Evolutionary conservation across 2,797 vertebrate species (phyloP).

Genomic region (Artibeus lituratus): DNA sequence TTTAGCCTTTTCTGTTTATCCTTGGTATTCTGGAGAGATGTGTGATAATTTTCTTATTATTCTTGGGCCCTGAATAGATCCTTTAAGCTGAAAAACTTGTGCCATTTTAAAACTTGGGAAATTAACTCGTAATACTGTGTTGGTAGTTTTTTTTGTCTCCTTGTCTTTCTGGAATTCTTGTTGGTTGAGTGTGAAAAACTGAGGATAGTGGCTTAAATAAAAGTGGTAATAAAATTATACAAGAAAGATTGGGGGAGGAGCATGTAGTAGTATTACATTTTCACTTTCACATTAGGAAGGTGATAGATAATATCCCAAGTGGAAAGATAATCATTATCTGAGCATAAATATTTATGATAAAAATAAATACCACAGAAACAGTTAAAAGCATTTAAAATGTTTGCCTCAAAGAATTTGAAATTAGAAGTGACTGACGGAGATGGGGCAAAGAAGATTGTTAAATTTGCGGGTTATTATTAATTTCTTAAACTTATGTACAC

Average conservation of each 20-base stretch:
- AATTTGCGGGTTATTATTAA: background rate
- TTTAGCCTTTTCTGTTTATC: background rate
- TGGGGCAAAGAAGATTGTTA: background rate
- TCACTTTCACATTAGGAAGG: background rate
- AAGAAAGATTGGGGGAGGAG: background rate
- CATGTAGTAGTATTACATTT: background rate
- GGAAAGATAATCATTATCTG: background rate
- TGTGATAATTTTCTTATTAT: background rate
- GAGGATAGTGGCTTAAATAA: background rate
- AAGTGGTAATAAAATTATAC: background rate
- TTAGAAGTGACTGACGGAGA: background rate
- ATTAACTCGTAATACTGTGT: background rate
- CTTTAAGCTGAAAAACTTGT: background rate
- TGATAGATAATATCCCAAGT: background rate
- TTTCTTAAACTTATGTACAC: slow-evolving; percentile 7
- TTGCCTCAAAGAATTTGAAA: background rate
- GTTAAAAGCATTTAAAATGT: background rate
- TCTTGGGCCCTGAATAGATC: background rate
- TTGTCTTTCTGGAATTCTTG: background rate
- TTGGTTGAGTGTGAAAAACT: slow-evolving; percentile 41
- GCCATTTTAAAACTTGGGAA: slow-evolving; percentile 14
- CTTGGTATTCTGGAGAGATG: background rate
- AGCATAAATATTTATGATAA: background rate
- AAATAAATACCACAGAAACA: background rate
- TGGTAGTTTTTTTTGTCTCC: background rate